Percentiles rank a stretch among this genome's conserved stretches.
These are phyloP conservation scores for Drosophila recens DNA, from an alignment of 2,888 invertebrate genomes.

Conservation along the genomic window DNA sequence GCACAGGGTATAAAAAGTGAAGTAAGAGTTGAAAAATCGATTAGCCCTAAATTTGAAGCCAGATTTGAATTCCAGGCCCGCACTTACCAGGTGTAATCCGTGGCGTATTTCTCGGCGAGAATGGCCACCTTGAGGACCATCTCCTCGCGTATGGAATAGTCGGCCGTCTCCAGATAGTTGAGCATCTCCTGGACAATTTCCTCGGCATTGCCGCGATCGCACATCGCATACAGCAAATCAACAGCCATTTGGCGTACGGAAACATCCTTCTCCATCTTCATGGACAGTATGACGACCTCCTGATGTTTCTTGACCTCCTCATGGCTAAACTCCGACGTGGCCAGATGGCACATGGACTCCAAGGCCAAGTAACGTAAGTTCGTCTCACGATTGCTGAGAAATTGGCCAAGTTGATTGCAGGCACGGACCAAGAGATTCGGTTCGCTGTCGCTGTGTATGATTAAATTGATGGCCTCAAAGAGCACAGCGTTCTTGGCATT, in stretches of 20 bases:
- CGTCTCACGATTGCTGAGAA: conserved; percentile 98
- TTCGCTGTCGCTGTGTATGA: conserved; percentile 99
- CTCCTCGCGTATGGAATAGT: conserved; percentile 99
- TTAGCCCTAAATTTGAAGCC: too few species aligned
- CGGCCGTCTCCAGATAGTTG: conserved; percentile 99
- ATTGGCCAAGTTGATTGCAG: conserved; percentile 99
- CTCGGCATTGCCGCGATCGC: conserved; percentile 99
- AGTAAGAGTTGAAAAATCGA: too few species aligned
- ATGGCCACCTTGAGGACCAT: conserved; percentile 99
- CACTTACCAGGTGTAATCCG: conserved; percentile 98
- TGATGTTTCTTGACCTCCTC: conserved; percentile 99
- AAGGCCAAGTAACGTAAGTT: conserved; percentile 98
- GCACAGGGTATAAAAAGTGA: too few species aligned
- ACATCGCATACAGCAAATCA: conserved; percentile 99
- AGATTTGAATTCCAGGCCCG: too few species aligned
- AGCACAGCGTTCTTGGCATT: conserved; percentile 99
- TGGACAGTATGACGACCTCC: conserved; percentile 98
- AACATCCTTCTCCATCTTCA: conserved; percentile 99
- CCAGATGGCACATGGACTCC: conserved; percentile 99
- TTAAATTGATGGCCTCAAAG: conserved; percentile 99
- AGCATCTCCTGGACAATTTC: conserved; percentile 99
- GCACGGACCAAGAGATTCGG: conserved; percentile 98
- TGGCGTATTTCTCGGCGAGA: conserved; percentile 99
- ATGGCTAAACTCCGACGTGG: conserved; percentile 99
- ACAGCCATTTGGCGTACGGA: conserved; percentile 99